Percentiles rank a stretch among this genome's conserved stretches.
These are phyloP conservation scores for Malacoraja senta DNA, from an alignment of 2,797 vertebrate genomes.

Conservation along the genomic window DNA sequence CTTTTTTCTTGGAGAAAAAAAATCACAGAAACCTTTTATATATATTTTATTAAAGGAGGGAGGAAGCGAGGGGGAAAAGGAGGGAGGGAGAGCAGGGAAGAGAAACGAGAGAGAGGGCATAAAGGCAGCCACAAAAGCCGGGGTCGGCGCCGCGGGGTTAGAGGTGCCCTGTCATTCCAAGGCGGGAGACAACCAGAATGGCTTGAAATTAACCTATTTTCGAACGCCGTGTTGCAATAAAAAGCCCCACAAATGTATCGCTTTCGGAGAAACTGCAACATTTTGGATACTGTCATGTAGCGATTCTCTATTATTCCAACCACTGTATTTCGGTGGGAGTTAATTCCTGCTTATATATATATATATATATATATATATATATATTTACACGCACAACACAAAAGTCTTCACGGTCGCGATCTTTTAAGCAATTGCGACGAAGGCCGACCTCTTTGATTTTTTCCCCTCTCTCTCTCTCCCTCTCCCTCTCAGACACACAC, in stretches of 20 bases:
- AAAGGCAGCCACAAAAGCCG: constrained; percentile 75
- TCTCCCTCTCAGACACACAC: neutral
- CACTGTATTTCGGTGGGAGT: neutral
- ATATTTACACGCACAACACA: neutral
- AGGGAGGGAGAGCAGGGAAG: constrained; percentile 35
- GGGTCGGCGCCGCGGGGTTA: constrained; percentile 56
- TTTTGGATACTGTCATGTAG: neutral
- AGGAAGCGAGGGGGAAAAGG: neutral
- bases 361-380: neutral
- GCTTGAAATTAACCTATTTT: constrained; percentile 30
- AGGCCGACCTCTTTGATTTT: neutral
- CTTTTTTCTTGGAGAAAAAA: neutral
- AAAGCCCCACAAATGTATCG: neutral
- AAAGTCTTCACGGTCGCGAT: constrained; percentile 20
- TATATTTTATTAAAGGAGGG: constrained; percentile 45
- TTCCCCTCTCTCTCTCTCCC: neutral
- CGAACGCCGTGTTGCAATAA: constrained; percentile 2
- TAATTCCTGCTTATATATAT: neutral
- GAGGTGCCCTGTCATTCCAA: constrained; percentile 80
- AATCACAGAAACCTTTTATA: neutral
- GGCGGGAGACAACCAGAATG: constrained; percentile 51
- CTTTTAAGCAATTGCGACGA: constrained; percentile 18
- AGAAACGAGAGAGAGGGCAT: neutral
- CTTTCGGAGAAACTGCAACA: constrained; percentile 24
- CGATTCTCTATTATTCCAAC: neutral